Percentiles rank a stretch among this genome's conserved stretches.
These are phyloP conservation scores for Agrenia bidenticulata DNA, from an alignment of 2,888 invertebrate genomes.

Conservation along the genomic window DNA sequence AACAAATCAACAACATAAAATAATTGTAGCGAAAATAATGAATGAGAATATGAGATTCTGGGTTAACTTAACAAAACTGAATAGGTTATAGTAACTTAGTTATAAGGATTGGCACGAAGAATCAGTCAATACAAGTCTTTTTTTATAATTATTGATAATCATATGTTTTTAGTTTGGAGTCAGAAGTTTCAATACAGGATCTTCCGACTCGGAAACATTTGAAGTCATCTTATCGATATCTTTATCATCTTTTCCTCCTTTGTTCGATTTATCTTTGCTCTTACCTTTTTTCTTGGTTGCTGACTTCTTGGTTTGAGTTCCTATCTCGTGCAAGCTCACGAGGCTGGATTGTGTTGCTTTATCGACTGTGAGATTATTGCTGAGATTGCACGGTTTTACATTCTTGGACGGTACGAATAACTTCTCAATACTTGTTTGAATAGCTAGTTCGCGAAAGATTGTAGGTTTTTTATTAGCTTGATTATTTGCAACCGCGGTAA, in stretches of 20 bases:
- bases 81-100: too few relatives aligned
- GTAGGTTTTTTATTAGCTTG: conserved; percentile 31
- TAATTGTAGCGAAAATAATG: too few relatives aligned
- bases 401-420: conserved; percentile 22
- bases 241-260: conserved; percentile 22
- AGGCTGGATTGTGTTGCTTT: conserved; percentile 48
- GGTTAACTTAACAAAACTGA: too few relatives aligned
- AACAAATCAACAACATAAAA: too few relatives aligned
- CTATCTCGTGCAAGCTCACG: conserved; percentile 40
- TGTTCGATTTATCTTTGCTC: conserved; percentile 31
- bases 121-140: too few relatives aligned
- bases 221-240: not conserved
- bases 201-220: conserved; percentile 32
- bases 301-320: conserved; percentile 51
- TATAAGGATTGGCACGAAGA: too few relatives aligned
- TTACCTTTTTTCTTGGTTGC: conserved; percentile 49
- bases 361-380: conserved; percentile 36
- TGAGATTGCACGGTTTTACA: conserved; percentile 29
- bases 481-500: conserved; percentile 13
- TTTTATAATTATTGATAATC: too few relatives aligned
- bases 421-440: conserved; percentile 51
- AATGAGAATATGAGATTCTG: too few relatives aligned
- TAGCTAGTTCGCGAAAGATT: conserved; percentile 39
- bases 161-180: conserved; percentile 42
- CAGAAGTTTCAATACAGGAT: conserved; percentile 46